Percentiles rank a stretch among this genome's conserved stretches.
Evolutionary conservation across 2,797 vertebrate species (phyloP).

Genomic region (Spea hammondii): DNA sequence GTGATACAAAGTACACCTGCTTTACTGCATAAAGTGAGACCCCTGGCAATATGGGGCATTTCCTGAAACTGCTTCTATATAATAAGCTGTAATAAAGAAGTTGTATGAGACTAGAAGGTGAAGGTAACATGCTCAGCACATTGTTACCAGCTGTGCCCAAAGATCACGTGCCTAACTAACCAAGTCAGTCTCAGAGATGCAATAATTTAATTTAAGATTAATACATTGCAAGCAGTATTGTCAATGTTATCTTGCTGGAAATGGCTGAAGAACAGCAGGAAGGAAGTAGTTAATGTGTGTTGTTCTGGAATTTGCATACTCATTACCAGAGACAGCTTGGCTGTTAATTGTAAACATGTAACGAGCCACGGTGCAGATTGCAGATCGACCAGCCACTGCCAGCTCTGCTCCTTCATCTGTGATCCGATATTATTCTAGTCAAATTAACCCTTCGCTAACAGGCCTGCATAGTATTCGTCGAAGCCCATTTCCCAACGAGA

Average conservation of each 20-base stretch:
- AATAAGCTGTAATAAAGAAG: slow-evolving; percentile 4
- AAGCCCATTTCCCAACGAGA: slow-evolving; percentile 1
- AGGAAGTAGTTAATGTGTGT: slow-evolving; percentile 30
- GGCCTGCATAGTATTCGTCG: not conserved
- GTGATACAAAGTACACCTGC: not conserved
- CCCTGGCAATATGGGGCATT: not conserved
- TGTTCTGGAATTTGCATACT: slow-evolving; percentile 49
- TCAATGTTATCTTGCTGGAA: not conserved
- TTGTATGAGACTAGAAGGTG: not conserved
- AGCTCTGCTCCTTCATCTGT: slow-evolving; percentile 44
- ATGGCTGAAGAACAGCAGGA: not conserved
- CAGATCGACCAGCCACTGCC: slow-evolving; percentile 42
- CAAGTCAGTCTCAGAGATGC: not conserved
- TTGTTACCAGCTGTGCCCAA: not conserved
- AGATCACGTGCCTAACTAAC: slow-evolving; percentile 2
- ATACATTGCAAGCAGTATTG: not conserved
- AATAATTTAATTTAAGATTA: not conserved
- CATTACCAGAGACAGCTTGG: slow-evolving; percentile 52
- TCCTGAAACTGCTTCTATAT: not conserved
- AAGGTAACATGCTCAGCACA: not conserved
- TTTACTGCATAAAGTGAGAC: not conserved
- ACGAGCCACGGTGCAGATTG: slow-evolving; percentile 49
- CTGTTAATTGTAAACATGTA: slow-evolving; percentile 54
- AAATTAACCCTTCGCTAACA: slow-evolving; percentile 26
- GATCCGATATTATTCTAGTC: slow-evolving; percentile 30